These are phyloP conservation scores for Drosophila acutilabella DNA, from an alignment of 2,888 invertebrate species.

Conservation along the genomic window DNA sequence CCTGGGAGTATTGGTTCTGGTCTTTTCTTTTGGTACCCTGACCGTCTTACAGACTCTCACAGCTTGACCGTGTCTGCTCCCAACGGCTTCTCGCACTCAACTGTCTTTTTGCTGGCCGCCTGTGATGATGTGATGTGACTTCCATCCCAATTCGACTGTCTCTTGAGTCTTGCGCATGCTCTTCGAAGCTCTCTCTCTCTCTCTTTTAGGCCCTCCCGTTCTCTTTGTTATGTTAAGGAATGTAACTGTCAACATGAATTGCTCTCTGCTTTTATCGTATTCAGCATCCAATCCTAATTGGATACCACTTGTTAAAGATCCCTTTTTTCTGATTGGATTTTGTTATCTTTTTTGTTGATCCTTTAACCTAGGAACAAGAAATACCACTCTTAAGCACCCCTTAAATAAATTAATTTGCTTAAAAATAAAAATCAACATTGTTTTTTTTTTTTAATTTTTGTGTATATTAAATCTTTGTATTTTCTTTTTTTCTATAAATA, in stretches of 20 bases:
- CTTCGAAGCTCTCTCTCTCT: not conserved
- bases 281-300: not conserved
- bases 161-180: conserved; percentile 49
- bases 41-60: conserved; percentile 12
- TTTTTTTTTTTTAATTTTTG: conserved; percentile 59
- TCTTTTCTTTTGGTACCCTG: conserved; percentile 32
- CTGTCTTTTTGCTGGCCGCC: conserved; percentile 54
- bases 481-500: conserved; percentile 80
- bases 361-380: no score
- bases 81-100: conserved; percentile 71
- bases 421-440: conserved; percentile 11
- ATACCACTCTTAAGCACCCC: no score
- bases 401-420: no score
- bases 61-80: conserved; percentile 61
- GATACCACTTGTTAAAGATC: no score
- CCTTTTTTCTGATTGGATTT: no score
- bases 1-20: conserved; percentile 39
- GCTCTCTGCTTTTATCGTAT: not conserved
- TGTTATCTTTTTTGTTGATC: no score
- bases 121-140: conserved; percentile 26
- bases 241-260: not conserved
- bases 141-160: conserved; percentile 35
- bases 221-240: not conserved
- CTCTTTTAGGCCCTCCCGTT: not conserved
- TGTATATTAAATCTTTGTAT: conserved; percentile 81